Conservation (phyloP, 2,113 vertebrate species). For the human (Homo sapiens) region GRCh38 chr12:84290001-84290500, state of each 20-base stretch:
- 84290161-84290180: not conserved
- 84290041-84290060: not conserved
- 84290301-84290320: not conserved
- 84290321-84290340: not conserved
- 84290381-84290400: not conserved
- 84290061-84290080: not conserved
- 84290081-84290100: not conserved
- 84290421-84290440: not conserved
- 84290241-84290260: not conserved
- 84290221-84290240: not conserved
- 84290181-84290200: not conserved
- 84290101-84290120: not conserved
- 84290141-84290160: not conserved
- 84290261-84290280: not conserved
- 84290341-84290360: constrained; percentile 6
- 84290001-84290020: not conserved
- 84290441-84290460: constrained; percentile 11
- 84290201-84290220: not conserved
- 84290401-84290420: not conserved
- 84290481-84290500: not conserved
- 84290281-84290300: not conserved
- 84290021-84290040: not conserved
- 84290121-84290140: not conserved
- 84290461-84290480: not conserved
- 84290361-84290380: not conserved